phyloP scores from a whole-genome alignment of 2,113 vertebrate species.

The Crotalus horridus region DNA sequence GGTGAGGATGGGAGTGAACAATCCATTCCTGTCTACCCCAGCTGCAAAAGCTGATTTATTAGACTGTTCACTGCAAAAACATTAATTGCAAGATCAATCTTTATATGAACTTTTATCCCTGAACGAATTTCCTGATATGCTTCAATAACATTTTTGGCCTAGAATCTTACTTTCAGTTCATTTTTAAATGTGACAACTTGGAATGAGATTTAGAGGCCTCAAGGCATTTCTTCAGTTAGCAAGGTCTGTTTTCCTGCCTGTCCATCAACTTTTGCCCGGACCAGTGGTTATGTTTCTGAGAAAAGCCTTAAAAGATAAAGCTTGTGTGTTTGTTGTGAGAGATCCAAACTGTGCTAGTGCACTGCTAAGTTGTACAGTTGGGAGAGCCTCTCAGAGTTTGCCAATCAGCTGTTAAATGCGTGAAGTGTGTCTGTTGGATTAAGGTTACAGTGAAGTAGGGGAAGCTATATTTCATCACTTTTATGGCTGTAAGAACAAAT shows the following conservation, averaged over 20 bases:
- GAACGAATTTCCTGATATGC: constrained; percentile 58
- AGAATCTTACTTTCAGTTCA: constrained; percentile 52
- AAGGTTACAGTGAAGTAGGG: constrained; percentile 70
- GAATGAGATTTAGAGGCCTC: constrained; percentile 55
- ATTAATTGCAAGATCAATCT: constrained; percentile 61
- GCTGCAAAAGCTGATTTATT: constrained; percentile 55
- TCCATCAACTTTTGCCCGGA: constrained; percentile 44
- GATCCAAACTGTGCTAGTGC: constrained; percentile 41
- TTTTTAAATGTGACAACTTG: constrained; percentile 54
- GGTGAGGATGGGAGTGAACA: not conserved
- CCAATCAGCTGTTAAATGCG: constrained; percentile 54
- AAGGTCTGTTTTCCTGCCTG: constrained; percentile 26
- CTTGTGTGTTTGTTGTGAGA: constrained; percentile 40
- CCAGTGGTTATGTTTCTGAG: constrained; percentile 43
- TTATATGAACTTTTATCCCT: constrained; percentile 61
- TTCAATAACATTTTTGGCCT: constrained; percentile 50
- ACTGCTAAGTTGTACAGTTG: constrained; percentile 29
- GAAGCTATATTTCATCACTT: constrained; percentile 78
- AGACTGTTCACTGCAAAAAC: constrained; percentile 62
- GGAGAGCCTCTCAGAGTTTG: constrained; percentile 36
- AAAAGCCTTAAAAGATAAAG: constrained; percentile 55
- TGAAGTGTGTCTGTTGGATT: constrained; percentile 63
- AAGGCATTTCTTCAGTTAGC: constrained; percentile 43
- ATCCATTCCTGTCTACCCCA: not conserved
- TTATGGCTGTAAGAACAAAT: constrained; percentile 78